phyloP scores from a whole-genome alignment of 2,888 invertebrate species.

The Loripinus fragilis region DNA sequence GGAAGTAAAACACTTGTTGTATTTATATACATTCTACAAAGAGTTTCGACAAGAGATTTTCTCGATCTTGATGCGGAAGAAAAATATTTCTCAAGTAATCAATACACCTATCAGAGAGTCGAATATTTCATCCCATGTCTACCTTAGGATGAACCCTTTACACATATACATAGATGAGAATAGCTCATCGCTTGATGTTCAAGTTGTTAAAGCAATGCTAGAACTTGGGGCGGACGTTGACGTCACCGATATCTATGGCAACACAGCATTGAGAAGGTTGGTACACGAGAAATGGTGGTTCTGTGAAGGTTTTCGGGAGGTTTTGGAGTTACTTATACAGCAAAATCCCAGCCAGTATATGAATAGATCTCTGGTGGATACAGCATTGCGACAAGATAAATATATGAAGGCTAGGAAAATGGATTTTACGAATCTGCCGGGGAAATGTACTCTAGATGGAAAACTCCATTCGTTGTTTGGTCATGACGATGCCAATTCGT shows the following conservation, averaged over 20 bases:
- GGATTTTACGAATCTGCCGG: background rate
- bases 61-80: background rate
- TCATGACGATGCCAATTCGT: background rate
- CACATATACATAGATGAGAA: background rate
- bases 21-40: background rate
- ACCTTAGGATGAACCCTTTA: background rate
- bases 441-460: background rate
- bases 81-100: background rate
- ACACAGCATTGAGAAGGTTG: background rate
- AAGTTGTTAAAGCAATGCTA: background rate
- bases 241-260: background rate
- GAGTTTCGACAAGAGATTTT: background rate
- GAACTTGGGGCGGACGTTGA: background rate
- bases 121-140: background rate
- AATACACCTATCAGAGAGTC: background rate
- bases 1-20: background rate
- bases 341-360: slow-evolving; percentile 1
- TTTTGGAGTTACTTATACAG: background rate
- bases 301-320: background rate
- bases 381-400: background rate
- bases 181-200: background rate
- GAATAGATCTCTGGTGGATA: background rate
- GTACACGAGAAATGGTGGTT: background rate
- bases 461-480: slow-evolving; percentile 1
- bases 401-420: background rate